Base-by-base conservation (phyloP, 2,797 vertebrate species). In the Silurus lanzhouensis region DNA sequence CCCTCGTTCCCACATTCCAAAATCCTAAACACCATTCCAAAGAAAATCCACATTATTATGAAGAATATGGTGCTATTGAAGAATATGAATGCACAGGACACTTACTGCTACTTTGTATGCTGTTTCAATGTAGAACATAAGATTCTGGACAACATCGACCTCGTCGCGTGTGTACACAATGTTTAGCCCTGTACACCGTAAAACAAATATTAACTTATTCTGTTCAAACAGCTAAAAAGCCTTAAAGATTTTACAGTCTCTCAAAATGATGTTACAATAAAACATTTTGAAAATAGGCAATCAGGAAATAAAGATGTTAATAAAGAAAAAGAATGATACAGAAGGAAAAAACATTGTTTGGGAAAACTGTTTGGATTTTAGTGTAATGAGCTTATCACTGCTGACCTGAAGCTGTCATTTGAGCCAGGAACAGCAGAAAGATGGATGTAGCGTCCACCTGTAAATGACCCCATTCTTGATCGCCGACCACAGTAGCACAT, bases 31-130 rank as follows among this genome's bases (percentile, higher is more conserved):
- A 38, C 84, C 0, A 87, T 85, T 17, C 22, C 27, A 13, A 48
- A 46, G 48, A 71, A 80, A 84, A 48, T 1, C 6, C 38, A 66
- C 46, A 10, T 84, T 78, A 64, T 10, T 44, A 5, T 67, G 31
- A 81, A 71, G 20, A 12, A 5, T 72, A 44, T 25, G 7, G 14
- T 46, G 44, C 46, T 48, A 44, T 15, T 68, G 17, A 17, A 3
- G 12, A 31, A 61, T 67, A 25, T 44, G 25, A 71, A 66, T 38
- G 8, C 4, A 8, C 66, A 27, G 46, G 15, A 25, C 3, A 31
- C 97, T 95, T 92, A 99, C 98, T 27, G 97, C 98, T 3, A 98
- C 97, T 97, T 99, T 99, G 93, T 99, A 99, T 48, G 98, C 97
- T 1, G 97, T 93, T 94, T 99, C 98, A 9, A 99, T 97, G 94